Evolutionary conservation across 2,888 invertebrate species (phyloP).

Genomic region (Dryocosmus kuriphilus): DNA sequence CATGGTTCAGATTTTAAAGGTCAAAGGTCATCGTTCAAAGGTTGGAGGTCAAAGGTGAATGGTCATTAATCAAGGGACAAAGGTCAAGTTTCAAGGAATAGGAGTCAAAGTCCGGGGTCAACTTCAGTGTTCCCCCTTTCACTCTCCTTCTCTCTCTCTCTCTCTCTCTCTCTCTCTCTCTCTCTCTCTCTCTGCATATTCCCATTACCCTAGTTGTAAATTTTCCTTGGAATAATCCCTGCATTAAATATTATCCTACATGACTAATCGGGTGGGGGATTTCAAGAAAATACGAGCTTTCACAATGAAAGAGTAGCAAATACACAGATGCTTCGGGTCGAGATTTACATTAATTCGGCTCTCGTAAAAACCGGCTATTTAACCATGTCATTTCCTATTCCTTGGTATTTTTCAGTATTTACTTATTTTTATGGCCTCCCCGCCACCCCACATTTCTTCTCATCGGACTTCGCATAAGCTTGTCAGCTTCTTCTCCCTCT

Average conservation of each 20-base stretch:
- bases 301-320: not conserved
- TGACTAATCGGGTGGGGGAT: slow-evolving; percentile 4
- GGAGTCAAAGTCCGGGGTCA: no score
- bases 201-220: not conserved
- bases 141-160: no score
- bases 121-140: no score
- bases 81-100: no score
- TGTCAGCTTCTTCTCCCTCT: not conserved
- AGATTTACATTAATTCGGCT: not conserved
- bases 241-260: slow-evolving; percentile 18
- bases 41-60: no score
- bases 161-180: no score
- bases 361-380: not conserved
- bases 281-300: not conserved
- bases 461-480: not conserved
- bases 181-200: no score
- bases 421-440: not conserved
- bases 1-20: no score
- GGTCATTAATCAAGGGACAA: no score
- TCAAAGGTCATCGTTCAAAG: no score
- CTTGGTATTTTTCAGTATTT: not conserved
- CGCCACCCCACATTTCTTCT: not conserved
- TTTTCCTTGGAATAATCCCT: not conserved
- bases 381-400: not conserved
- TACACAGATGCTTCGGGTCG: not conserved